Percentiles rank a stretch among this genome's conserved stretches.
Evolutionary conservation across 1,140 invertebrate species (phyloP).

Genomic region (Diorhabda sublineata): DNA sequence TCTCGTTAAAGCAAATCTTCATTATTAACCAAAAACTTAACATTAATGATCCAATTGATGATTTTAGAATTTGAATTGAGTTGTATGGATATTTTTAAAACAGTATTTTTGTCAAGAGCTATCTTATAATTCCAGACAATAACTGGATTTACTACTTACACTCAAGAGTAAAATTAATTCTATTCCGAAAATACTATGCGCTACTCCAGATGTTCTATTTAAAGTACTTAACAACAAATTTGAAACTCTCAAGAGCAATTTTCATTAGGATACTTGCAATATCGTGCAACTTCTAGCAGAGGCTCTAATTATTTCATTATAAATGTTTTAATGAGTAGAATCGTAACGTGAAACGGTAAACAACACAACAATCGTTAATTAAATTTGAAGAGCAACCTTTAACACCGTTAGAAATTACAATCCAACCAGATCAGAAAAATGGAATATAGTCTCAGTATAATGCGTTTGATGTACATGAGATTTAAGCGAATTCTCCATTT

Average conservation of each 20-base stretch:
- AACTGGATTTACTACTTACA: not conserved
- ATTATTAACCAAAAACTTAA: not conserved
- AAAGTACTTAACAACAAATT: conserved; percentile 1
- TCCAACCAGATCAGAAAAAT: too few relatives aligned
- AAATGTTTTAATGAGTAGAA: not conserved
- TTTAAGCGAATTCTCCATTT: too few relatives aligned
- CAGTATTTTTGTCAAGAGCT: conserved; percentile 7
- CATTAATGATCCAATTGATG: not conserved
- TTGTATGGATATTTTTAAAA: not conserved
- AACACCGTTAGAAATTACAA: too few relatives aligned
- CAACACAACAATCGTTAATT: not conserved
- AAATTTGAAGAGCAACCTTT: too few relatives aligned
- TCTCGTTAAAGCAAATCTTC: not conserved
- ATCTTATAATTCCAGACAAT: not conserved
- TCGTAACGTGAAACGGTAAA: not conserved
- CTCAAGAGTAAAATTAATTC: not conserved
- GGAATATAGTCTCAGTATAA: too few relatives aligned
- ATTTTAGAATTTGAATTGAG: not conserved
- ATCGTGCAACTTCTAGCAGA: not conserved
- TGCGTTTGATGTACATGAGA: too few relatives aligned
- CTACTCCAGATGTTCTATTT: not conserved
- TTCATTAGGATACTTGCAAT: conserved; percentile 2
- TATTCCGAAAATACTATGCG: not conserved
- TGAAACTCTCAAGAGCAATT: not conserved
- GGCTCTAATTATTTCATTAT: not conserved